These are phyloP conservation scores for Drosophila serrata DNA, from an alignment of 1,140 invertebrate genomes.

Conservation along the genomic window DNA sequence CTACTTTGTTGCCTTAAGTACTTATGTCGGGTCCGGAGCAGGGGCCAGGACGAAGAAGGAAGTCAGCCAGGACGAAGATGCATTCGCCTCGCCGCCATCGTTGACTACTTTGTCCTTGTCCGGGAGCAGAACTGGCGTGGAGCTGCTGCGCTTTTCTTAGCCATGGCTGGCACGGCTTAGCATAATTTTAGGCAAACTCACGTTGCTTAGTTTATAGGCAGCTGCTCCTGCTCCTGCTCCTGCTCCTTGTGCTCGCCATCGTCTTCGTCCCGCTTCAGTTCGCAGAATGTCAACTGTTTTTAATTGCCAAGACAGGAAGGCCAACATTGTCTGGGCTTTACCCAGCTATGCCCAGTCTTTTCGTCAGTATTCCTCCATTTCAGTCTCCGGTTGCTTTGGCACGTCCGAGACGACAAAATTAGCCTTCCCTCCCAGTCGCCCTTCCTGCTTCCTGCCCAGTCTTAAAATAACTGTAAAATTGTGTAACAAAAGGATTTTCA, in stretches of 20 bases:
- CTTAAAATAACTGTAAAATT: slow-evolving; percentile 80
- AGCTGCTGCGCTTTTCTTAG: slow-evolving; percentile 72
- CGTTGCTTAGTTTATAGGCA: slow-evolving; percentile 83
- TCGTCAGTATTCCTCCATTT: slow-evolving; percentile 28
- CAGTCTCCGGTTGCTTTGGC: slow-evolving; percentile 47
- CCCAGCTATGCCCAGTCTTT: neutral
- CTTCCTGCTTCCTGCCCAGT: neutral
- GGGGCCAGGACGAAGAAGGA: slow-evolving; percentile 13
- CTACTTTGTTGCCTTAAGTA: slow-evolving; percentile 83
- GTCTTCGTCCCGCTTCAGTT: slow-evolving; percentile 56
- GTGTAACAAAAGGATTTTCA: slow-evolving; percentile 83
- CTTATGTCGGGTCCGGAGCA: slow-evolving; percentile 67
- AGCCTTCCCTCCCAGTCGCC: slow-evolving; percentile 34
- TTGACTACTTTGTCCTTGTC: slow-evolving; percentile 60
- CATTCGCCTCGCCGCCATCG: slow-evolving; percentile 39
- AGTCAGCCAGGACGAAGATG: slow-evolving; percentile 44
- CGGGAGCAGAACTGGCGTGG: slow-evolving; percentile 17
- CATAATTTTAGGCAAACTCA: slow-evolving; percentile 83
- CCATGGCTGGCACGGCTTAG: slow-evolving; percentile 65
- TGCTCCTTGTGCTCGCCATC: slow-evolving; percentile 13
- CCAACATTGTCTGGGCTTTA: slow-evolving; percentile 60
- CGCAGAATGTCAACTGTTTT: slow-evolving; percentile 82
- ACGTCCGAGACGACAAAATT: slow-evolving; percentile 76
- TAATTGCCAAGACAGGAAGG: slow-evolving; percentile 69
- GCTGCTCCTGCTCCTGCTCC: slow-evolving; percentile 41